Conservation (phyloP, 2,797 vertebrate species). For the Dryobates pubescens region DNA sequence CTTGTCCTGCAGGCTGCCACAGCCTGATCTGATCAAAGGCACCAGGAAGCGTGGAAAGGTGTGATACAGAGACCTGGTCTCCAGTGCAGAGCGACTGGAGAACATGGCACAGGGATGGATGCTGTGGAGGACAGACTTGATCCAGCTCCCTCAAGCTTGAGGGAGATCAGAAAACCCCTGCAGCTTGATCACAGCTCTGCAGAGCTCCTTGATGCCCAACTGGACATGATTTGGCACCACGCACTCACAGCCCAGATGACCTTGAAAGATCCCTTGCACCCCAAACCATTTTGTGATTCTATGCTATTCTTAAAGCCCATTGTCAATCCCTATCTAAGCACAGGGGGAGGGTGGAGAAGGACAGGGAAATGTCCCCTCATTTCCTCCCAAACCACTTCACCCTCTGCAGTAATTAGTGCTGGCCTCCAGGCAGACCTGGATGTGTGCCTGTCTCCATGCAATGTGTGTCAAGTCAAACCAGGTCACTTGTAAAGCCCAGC, state of each 20-base stretch:
- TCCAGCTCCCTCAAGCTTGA: neutral
- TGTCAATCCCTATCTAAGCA: no score
- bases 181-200: neutral
- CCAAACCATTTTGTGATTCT: no score
- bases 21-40: neutral
- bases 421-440: constrained; percentile 3
- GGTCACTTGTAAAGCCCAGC: neutral
- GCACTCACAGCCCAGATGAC: no score
- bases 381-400: neutral
- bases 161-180: neutral
- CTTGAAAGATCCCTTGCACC: no score
- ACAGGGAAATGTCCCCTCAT: neutral
- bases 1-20: neutral
- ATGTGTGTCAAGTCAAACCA: constrained; percentile 21
- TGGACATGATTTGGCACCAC: neutral
- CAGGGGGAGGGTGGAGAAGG: no score
- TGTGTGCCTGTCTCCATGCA: neutral
- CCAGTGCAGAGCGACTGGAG: neutral
- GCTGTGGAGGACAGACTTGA: neutral
- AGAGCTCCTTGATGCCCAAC: neutral
- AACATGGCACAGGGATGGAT: neutral
- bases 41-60: neutral
- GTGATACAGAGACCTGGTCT: neutral
- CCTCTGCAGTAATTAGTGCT: neutral
- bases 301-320: no score